A percentile compares a stretch with the other conserved stretches of the same genome.
These are phyloP conservation scores for Distichodus sexfasciatus DNA, from an alignment of 2,797 vertebrate species.

Conservation along the genomic window DNA sequence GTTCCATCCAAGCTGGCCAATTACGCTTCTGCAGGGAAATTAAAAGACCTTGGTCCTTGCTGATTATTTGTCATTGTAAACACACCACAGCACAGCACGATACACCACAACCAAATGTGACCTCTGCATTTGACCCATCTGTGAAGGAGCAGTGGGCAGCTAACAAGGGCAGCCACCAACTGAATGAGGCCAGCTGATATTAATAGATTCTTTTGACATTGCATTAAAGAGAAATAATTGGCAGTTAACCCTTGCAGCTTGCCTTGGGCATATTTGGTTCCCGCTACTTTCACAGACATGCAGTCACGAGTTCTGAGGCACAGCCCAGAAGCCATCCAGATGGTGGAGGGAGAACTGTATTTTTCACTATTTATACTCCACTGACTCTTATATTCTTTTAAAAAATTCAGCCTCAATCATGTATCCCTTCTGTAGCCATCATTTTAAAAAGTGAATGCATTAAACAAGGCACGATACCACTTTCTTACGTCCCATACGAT, in stretches of 20 bases:
- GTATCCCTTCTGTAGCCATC: no score
- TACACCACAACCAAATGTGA: no score
- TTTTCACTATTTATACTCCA: slow-evolving; percentile 30
- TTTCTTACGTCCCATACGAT: no score
- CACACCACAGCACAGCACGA: no score
- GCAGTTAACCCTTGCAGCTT: slow-evolving; percentile 45
- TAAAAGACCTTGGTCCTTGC: neutral
- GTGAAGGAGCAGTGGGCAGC: slow-evolving; percentile 34
- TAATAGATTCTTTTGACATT: slow-evolving; percentile 39
- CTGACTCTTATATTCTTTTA: neutral
- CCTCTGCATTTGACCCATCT: slow-evolving; percentile 41
- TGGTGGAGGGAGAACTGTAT: slow-evolving; percentile 40
- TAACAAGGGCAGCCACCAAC: slow-evolving; percentile 30
- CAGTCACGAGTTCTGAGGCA: slow-evolving; percentile 26
- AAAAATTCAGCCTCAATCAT: slow-evolving; percentile 8
- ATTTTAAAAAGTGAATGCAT: no score
- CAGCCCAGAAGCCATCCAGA: slow-evolving; percentile 51
- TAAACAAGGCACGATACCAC: no score
- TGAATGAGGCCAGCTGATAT: slow-evolving; percentile 1
- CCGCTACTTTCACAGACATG: slow-evolving; percentile 36
- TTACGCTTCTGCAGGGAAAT: neutral
- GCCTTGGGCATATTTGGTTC: slow-evolving; percentile 42
- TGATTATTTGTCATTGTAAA: no score
- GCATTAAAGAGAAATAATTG: slow-evolving; percentile 47
- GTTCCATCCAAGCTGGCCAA: slow-evolving; percentile 3